Percentiles rank a stretch among this genome's conserved stretches.
Conservation (phyloP, 1,140 invertebrate genomes). For the Lasaia peninsularis region DNA sequence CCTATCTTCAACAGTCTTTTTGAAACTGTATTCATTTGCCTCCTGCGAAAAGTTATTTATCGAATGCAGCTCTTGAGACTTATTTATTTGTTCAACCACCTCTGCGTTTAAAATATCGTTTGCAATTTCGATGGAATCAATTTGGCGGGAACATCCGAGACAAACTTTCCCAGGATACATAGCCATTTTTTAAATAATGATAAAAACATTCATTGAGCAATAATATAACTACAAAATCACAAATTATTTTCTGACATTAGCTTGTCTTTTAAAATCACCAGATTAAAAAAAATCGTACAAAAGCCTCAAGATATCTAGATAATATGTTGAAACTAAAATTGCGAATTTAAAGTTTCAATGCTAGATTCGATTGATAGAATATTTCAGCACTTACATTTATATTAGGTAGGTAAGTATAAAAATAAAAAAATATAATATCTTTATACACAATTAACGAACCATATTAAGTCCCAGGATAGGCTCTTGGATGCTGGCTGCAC, state of each 20-base stretch:
- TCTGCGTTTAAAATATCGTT: slow-evolving; percentile 46
- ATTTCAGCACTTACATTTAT: no score
- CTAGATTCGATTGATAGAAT: no score
- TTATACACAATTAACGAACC: no score
- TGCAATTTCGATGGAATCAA: slow-evolving; percentile 35
- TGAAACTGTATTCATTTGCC: slow-evolving; percentile 52
- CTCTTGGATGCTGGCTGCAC: no score
- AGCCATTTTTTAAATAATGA: not conserved
- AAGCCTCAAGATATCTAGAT: no score
- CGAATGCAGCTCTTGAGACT: slow-evolving; percentile 52
- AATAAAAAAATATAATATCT: no score
- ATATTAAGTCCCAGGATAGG: no score
- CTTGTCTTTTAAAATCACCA: not conserved
- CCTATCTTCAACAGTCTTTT: slow-evolving; percentile 53
- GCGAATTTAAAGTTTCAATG: no score
- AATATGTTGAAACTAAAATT: no score
- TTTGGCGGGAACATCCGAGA: slow-evolving; percentile 27
- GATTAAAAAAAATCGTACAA: no score
- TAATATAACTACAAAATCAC: not conserved
- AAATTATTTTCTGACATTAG: not conserved
- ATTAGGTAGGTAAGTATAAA: no score
- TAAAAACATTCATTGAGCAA: not conserved
- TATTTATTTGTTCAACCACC: slow-evolving; percentile 52
- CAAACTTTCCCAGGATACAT: slow-evolving; percentile 44
- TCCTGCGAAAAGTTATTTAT: slow-evolving; percentile 50